These are phyloP conservation scores for Hyalella azteca DNA, from an alignment of 2,888 invertebrate species.

Conservation along the genomic window DNA sequence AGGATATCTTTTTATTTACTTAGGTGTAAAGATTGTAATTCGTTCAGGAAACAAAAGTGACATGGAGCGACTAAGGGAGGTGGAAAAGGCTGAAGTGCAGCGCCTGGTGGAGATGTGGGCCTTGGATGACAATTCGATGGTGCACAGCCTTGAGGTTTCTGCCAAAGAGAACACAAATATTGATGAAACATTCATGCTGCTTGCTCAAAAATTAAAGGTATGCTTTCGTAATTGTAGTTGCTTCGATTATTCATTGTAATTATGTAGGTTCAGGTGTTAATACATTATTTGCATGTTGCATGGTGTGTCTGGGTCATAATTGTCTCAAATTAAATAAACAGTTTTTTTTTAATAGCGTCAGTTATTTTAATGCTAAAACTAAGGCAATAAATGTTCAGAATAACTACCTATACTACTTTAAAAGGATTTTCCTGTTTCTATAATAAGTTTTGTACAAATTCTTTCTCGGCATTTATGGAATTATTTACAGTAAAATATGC, in stretches of 20 bases:
- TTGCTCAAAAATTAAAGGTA: constrained; percentile 87
- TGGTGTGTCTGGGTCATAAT: too few relatives aligned
- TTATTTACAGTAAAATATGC: too few relatives aligned
- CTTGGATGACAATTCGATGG: constrained; percentile 69
- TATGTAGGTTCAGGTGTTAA: not conserved
- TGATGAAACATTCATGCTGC: constrained; percentile 83
- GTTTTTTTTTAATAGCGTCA: too few relatives aligned
- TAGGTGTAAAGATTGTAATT: too few relatives aligned
- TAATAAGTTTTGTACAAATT: too few relatives aligned
- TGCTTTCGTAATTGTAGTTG: not conserved
- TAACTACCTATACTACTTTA: too few relatives aligned
- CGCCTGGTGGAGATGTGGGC: constrained; percentile 84
- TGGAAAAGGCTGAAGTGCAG: constrained; percentile 84
- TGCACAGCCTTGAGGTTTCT: constrained; percentile 86
- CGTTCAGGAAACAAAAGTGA: constrained; percentile 81
- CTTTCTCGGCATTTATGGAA: too few relatives aligned
- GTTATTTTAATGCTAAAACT: too few relatives aligned
- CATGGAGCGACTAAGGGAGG: constrained; percentile 78
- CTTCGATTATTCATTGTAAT: not conserved
- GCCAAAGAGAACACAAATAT: constrained; percentile 91
- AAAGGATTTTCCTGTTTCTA: too few relatives aligned
- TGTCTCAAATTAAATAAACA: too few relatives aligned
- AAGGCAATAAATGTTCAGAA: too few relatives aligned
- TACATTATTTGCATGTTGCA: not conserved
- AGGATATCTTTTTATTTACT: too few relatives aligned